Evolutionary conservation across 92 coral and sea anemone species (phyloP), one percentile per base, ranked within the genome.

Genomic region (Paragorgia papillata): DNA sequence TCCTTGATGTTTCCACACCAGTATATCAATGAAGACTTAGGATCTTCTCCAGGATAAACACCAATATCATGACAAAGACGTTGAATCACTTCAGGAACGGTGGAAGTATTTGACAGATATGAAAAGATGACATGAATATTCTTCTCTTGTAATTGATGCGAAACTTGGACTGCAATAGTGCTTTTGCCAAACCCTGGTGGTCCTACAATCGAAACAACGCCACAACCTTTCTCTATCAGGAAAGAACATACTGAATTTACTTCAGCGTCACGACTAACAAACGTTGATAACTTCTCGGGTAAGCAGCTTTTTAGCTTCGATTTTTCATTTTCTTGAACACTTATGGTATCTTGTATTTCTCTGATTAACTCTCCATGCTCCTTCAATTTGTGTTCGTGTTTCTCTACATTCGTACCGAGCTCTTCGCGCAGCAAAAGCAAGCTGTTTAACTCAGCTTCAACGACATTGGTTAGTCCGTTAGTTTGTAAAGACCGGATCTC

Each of bases 171-270:
- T 32, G 73, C 73, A 65, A 65, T 40, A 10, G 73, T 65, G 73
- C 51, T 65, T 40, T 65, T 65, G 51, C 73, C 73, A 65, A 65
- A 65, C 25, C 73, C 73, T 34, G 73, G 73, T 10, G 50, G 50
- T 2, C 73, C 73, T 17, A 65, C 54, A 65, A 65, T 35, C 0
- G 73, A 65, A 3, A 65, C 73, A 65, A 65, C 35, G 19, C 73
- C 73, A 65, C 53, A 65, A 1, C 17, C 31, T 20, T 65, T 24
- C 54, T 65, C 31, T 0, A 32, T 21, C 9, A 65, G 19, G 26
- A 43, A 18, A 39, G 73, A 34, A 3, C 32, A 32, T 20, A 65
- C 35, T 15, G 17, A 2, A 6, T 65, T 39, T 40, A 65, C 73
- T 65, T 65, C 53, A 0, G 9, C 31, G 26, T 39, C 73, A 39